phyloP scores from a whole-genome alignment of 2,113 vertebrate species.

The Galeopterus variegatus region DNA sequence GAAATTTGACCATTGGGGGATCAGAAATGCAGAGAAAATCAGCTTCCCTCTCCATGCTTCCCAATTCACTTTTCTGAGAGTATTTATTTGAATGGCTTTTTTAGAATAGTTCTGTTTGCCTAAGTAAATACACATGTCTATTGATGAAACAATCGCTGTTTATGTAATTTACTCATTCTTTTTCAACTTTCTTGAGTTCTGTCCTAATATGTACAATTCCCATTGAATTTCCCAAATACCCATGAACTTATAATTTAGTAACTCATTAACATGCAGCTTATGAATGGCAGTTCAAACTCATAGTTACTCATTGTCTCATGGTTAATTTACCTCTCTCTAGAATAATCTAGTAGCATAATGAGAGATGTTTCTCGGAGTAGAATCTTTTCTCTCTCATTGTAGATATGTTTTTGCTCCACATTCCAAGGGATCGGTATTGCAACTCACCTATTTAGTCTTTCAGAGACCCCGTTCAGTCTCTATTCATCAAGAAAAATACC shows the following conservation, averaged over 20 bases:
- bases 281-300: neutral
- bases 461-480: neutral
- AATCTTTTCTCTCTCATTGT: neutral
- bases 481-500: neutral
- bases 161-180: neutral
- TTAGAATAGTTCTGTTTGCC: neutral
- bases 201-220: neutral
- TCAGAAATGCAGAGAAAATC: neutral
- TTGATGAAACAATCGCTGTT: neutral
- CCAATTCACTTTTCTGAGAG: neutral
- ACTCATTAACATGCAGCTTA: neutral
- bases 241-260: neutral
- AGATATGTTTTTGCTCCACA: neutral
- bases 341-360: neutral
- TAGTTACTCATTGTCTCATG: neutral
- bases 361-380: neutral
- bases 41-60: neutral
- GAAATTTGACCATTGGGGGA: neutral
- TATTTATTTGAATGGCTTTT: neutral
- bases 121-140: neutral
- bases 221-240: conserved; percentile 10
- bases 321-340: neutral
- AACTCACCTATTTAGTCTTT: neutral
- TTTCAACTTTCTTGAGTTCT: neutral
- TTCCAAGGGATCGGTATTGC: neutral